Evolutionary conservation across 2,888 invertebrate genomes (phyloP).

Genomic region (Rhorus exstirpatorius): DNA sequence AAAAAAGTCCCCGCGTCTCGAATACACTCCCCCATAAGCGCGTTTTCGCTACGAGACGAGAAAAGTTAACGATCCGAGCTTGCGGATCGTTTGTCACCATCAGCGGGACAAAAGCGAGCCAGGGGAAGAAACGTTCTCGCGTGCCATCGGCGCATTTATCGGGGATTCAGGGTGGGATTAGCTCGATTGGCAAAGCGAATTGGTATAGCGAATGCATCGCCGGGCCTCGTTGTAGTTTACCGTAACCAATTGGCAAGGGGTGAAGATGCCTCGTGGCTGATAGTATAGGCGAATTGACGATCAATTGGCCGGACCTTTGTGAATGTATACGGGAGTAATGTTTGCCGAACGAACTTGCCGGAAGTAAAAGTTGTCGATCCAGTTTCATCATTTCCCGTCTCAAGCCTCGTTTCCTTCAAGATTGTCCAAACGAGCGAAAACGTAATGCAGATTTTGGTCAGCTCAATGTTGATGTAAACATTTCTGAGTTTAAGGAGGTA

Average conservation of each 20-base stretch:
- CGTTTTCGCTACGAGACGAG: constrained; percentile 7
- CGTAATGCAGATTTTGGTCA: no score
- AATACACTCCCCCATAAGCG: neutral
- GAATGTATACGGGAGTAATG: no score
- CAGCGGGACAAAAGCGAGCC: constrained; percentile 4
- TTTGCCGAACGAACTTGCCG: no score
- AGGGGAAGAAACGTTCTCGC: neutral
- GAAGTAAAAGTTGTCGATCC: no score
- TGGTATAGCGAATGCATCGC: neutral
- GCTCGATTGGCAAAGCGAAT: constrained; percentile 3
- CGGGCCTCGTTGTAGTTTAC: constrained; percentile 7
- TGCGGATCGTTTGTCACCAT: constrained; percentile 51
- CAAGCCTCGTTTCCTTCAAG: no score
- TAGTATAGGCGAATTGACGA: constrained; percentile 4
- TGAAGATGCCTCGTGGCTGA: neutral
- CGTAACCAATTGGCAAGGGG: constrained; percentile 1
- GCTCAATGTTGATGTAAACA: no score
- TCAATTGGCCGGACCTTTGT: no score
- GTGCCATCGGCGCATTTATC: constrained; percentile 17
- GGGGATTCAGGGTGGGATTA: constrained; percentile 11
- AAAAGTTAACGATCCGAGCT: constrained; percentile 42
- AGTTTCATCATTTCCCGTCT: no score
- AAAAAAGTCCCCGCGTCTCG: neutral
- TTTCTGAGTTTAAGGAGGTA: no score
- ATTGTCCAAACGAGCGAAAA: no score